phyloP scores from a whole-genome alignment of 2,113 vertebrate genomes.

The Nipponia nippon region DNA sequence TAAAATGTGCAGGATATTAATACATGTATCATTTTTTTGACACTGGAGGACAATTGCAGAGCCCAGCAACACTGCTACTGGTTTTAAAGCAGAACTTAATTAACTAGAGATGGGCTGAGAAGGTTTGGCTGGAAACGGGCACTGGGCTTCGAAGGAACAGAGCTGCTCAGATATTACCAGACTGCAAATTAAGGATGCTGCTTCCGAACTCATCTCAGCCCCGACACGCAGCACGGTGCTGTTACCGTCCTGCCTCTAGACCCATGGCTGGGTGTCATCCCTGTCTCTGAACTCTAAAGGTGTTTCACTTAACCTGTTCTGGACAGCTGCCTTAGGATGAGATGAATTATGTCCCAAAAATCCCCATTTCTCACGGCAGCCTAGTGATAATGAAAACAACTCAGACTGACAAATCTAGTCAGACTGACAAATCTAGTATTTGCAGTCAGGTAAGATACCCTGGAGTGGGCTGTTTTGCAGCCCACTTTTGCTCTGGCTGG shows the following conservation, averaged over 20 bases:
- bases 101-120: background rate
- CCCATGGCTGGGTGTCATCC: background rate
- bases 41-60: constrained; percentile 20
- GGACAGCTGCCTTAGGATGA: background rate
- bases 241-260: background rate
- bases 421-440: background rate
- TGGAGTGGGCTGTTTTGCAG: background rate
- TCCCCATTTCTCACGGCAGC: background rate
- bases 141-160: background rate
- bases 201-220: background rate
- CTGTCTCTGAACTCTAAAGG: background rate
- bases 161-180: background rate
- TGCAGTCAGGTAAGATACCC: too few species aligned
- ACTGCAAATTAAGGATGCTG: background rate
- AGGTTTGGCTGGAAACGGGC: background rate
- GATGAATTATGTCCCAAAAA: background rate
- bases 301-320: background rate
- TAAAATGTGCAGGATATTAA: constrained; percentile 59
- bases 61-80: background rate
- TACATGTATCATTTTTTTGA: constrained; percentile 61
- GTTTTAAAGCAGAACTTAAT: constrained; percentile 37
- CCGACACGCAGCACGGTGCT: background rate
- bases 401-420: background rate
- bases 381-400: background rate
- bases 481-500: background rate